These are phyloP conservation scores for Mus caroli DNA, from an alignment of 2,797 vertebrate species.

Conservation along the genomic window DNA sequence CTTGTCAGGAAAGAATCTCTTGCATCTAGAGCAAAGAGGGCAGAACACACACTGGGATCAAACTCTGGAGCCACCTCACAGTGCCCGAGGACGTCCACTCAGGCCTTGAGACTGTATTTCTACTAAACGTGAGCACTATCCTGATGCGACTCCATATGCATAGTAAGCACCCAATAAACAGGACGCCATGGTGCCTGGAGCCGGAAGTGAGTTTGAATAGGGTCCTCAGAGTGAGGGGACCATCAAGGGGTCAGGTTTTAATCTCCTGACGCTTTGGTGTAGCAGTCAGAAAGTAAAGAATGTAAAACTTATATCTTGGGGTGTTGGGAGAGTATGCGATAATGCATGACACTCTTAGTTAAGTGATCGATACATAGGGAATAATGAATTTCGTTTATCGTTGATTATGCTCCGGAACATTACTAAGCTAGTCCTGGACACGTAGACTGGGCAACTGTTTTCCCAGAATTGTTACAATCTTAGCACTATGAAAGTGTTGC, in stretches of 20 bases:
- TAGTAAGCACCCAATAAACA: too few species aligned
- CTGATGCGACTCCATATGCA: rapidly evolving
- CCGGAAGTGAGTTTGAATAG: background rate
- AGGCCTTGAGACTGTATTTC: background rate
- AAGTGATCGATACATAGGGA: background rate
- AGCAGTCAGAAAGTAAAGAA: background rate
- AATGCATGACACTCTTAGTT: background rate
- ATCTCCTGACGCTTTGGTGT: background rate
- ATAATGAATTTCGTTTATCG: background rate
- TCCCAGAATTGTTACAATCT: background rate
- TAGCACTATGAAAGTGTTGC: background rate
- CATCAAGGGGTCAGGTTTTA: background rate
- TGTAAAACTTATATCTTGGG: background rate
- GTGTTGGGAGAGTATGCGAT: background rate
- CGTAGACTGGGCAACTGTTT: background rate
- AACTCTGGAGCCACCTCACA: background rate
- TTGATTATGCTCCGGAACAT: background rate
- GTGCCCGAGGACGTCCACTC: too few species aligned
- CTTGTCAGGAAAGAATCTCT: background rate
- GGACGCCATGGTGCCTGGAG: background rate
- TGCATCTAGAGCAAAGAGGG: background rate
- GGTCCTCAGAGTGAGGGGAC: background rate
- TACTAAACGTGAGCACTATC: background rate
- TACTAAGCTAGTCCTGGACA: background rate
- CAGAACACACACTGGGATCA: background rate